Conservation (phyloP, 2,888 invertebrate genomes). For the Ormyrus thymus region DNA sequence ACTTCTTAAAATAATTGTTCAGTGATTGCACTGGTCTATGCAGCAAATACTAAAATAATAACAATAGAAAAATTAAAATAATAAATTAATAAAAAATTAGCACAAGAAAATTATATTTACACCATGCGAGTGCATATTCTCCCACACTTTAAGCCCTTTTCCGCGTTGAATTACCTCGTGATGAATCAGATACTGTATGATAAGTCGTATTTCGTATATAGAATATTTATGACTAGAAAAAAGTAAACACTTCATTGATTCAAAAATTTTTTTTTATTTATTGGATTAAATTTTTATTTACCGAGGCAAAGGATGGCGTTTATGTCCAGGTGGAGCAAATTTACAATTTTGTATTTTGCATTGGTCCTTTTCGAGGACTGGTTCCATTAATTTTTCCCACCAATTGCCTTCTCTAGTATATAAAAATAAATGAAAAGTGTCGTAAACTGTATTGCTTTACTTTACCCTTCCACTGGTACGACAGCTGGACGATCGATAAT, state of each 20-base stretch:
- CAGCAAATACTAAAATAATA: conserved; percentile 18
- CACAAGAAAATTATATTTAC: conserved; percentile 16
- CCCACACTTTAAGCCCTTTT: conserved; percentile 11
- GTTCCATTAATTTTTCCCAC: conserved; percentile 25
- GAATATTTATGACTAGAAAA: conserved; percentile 20
- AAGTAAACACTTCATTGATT: not conserved
- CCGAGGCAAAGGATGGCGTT: not conserved
- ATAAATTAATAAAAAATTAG: not conserved
- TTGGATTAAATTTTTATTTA: conserved; percentile 6
- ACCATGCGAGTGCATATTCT: conserved; percentile 5
- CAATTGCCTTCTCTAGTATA: not conserved
- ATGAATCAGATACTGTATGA: conserved; percentile 37
- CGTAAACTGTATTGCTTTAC: not conserved
- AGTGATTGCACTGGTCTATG: conserved; percentile 27
- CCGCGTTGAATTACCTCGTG: not conserved
- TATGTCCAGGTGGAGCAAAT: conserved; percentile 14
- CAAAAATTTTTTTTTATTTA: too few relatives aligned
- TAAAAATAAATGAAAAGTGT: not conserved
- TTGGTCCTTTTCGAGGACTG: not conserved
- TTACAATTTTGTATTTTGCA: not conserved
- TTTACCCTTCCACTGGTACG: not conserved
- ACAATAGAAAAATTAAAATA: not conserved
- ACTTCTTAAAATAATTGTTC: conserved; percentile 33
- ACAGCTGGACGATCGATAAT: not conserved
- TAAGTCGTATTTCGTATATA: conserved; percentile 1